phyloP scores from a whole-genome alignment of 2,888 invertebrate genomes.

The Pseudococcus longispinus region DNA sequence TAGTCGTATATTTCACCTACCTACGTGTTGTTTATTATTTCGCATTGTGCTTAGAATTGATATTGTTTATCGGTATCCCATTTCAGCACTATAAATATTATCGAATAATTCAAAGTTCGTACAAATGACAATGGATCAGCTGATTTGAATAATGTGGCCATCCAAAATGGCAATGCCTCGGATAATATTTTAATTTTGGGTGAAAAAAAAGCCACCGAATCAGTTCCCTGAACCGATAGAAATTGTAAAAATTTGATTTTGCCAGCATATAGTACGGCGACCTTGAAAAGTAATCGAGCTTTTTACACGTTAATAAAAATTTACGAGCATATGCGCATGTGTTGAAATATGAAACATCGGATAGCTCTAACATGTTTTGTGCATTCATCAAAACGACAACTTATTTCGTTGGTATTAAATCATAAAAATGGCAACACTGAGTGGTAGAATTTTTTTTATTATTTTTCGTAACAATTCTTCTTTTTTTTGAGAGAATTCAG shows the following conservation, averaged over 20 bases:
- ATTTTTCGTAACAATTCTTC: background rate
- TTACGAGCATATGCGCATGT: constrained; percentile 13
- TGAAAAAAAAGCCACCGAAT: background rate
- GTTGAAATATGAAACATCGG: constrained; percentile 26
- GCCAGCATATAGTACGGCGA: background rate
- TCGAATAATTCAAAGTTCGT: background rate
- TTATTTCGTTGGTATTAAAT: background rate
- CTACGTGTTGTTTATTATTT: background rate
- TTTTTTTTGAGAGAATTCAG: background rate
- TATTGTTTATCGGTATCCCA: background rate
- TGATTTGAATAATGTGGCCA: too few species aligned
- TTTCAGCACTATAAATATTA: background rate
- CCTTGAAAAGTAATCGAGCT: constrained; percentile 19
- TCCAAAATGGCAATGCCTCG: background rate
- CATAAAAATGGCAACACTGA: constrained; percentile 12
- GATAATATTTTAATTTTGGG: background rate
- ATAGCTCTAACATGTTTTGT: constrained; percentile 8
- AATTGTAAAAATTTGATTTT: constrained; percentile 10
- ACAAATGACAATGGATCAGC: too few species aligned
- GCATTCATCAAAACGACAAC: constrained; percentile 7
- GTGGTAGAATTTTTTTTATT: background rate
- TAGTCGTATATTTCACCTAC: background rate
- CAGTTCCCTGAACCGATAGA: background rate
- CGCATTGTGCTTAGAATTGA: too few species aligned
- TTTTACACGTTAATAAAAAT: constrained; percentile 34